Base-by-base conservation (phyloP, 2,797 vertebrate species). In the Morus bassanus region DNA sequence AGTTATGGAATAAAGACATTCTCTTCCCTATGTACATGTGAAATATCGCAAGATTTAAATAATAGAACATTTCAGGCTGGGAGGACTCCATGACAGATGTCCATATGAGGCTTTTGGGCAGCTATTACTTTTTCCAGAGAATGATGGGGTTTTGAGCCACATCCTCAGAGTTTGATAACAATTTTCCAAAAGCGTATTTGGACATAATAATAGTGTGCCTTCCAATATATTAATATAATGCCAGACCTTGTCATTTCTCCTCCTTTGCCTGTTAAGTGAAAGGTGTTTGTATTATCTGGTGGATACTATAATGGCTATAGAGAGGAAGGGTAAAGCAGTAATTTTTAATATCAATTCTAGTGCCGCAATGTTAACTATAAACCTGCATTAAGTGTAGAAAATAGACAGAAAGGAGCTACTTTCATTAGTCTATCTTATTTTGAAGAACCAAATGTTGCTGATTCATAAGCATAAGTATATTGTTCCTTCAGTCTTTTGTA, bases 401-500 rank as follows among this genome's bases (percentile, higher is more conserved):
- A 73, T 60, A 41, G 59, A 68, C 31, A 65, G 88, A 85, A 50
- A 85, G 27, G 31, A 95, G 89, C 78, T 80, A 6, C 87, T 50
- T 81, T 94, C 79, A 61, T 54, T 37, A 56, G 59, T 60, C 63
- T 41, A 19, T 84, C 73, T 13, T 79, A 25, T 30, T 87, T 91
- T 91, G 88, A 86, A 97, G 73, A 45, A 41, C 37, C 43, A 88
- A 94, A 56, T 48, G 46, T 57, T 88, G 85, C 88, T 93, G 91
- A 88, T 68, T 95, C 69, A 74, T 33, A 63, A 80, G 63, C 48
- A 11, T 68, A 95, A 91, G 88, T 74, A 23, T n/a, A 64, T 70
- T 83, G 87, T 87, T 88, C 39, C 69, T 45, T 21, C 16, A 41
- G 68, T 11, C 68, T 41, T 80, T 77, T 45, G 33, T 23, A 21